Evolutionary conservation across 1,140 invertebrate genomes (phyloP).

Genomic region (Musca vetustissima): DNA sequence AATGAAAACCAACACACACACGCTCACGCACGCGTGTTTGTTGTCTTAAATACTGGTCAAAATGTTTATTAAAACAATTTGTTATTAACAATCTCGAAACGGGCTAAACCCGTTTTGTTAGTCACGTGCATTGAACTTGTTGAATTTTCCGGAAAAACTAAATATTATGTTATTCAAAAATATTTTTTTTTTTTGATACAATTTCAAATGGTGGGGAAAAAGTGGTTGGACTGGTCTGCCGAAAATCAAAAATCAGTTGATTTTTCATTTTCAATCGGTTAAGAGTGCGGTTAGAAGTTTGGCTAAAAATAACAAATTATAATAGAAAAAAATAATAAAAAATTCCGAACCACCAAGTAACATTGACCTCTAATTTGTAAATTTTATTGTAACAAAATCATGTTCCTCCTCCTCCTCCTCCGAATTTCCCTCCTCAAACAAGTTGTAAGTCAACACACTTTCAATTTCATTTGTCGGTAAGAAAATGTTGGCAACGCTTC

Average conservation of each 20-base stretch:
- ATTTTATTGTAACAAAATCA: conserved; percentile 12
- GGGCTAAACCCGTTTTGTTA: neutral
- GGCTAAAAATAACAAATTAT: neutral
- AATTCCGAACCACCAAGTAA: neutral
- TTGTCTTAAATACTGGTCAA: no score
- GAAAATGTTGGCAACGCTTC: neutral
- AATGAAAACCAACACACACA: no score
- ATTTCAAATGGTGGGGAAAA: neutral
- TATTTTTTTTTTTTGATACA: no score
- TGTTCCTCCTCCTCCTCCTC: no score
- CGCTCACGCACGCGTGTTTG: no score
- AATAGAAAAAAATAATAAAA: no score
- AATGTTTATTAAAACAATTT: no score
- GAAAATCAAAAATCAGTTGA: no score
- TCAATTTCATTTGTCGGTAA: neutral
- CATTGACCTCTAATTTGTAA: conserved; percentile 15
- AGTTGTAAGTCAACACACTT: conserved; percentile 5
- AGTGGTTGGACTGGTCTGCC: neutral
- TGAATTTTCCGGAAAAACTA: neutral
- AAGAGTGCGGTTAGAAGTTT: neutral
- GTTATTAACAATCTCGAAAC: neutral
- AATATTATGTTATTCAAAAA: no score
- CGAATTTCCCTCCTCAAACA: neutral
- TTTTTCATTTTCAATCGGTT: no score
- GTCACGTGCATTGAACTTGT: conserved; percentile 22